phyloP scores from a whole-genome alignment of 2,888 invertebrate species.

The Ptychoptera albimana region DNA sequence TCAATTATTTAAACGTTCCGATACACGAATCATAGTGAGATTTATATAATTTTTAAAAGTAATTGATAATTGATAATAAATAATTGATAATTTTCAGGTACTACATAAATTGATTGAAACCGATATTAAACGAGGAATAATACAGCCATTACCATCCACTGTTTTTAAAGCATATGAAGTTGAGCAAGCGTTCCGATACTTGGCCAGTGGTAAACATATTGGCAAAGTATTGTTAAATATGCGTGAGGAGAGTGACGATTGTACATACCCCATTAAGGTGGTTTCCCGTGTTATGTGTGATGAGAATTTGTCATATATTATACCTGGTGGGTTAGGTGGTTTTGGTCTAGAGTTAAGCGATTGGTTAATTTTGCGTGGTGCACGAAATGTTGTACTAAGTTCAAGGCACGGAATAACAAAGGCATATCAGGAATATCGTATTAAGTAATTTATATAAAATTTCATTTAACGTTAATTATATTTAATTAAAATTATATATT shows the following conservation, averaged over 20 bases:
- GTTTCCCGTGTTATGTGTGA: constrained; percentile 22
- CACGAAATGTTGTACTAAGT: constrained; percentile 57
- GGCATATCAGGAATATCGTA: constrained; percentile 64
- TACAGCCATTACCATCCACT: constrained; percentile 49
- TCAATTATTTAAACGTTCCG: constrained; percentile 34
- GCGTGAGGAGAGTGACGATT: constrained; percentile 16
- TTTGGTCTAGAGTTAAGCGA: constrained; percentile 80
- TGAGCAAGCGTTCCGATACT: constrained; percentile 52
- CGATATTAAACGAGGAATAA: constrained; percentile 47
- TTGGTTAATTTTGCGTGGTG: constrained; percentile 74
- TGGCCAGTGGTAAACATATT: constrained; percentile 59
- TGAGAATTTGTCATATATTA: constrained; percentile 34
- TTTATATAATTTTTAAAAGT: too few species aligned
- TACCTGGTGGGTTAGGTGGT: constrained; percentile 75
- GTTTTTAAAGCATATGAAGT: constrained; percentile 47
- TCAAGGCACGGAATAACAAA: constrained; percentile 64
- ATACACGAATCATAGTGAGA: too few species aligned
- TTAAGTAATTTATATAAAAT: constrained; percentile 34
- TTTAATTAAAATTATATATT: not conserved
- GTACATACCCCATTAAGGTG: constrained; percentile 21
- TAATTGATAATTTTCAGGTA: constrained; percentile 13
- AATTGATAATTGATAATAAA: too few species aligned
- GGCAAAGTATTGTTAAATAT: constrained; percentile 46
- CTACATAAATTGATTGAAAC: constrained; percentile 39
- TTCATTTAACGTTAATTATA: not conserved